phyloP scores from a whole-genome alignment of 2,888 invertebrate species.

The Caenorhabditis japonica region DNA sequence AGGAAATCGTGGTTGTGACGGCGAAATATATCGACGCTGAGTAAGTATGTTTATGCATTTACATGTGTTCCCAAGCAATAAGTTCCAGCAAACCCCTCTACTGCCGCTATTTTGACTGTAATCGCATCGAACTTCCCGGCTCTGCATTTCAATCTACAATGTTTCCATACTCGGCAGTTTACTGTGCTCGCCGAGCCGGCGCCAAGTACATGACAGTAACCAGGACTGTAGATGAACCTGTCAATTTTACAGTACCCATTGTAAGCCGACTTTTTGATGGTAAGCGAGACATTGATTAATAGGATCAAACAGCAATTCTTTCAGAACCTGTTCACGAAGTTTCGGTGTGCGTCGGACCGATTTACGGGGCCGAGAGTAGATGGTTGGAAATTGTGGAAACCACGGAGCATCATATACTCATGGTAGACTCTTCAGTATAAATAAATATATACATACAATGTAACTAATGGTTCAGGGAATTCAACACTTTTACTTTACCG shows the following conservation, averaged over 20 bases:
- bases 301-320: no score
- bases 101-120: conserved; percentile 30
- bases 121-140: conserved; percentile 14
- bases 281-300: no score
- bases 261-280: no score
- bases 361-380: conserved; percentile 26
- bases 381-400: conserved; percentile 26
- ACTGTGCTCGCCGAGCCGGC: conserved; percentile 25
- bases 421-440: no score
- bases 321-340: conserved; percentile 28
- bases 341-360: conserved; percentile 26
- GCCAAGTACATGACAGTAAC: conserved; percentile 7
- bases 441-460: no score
- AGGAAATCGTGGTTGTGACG: conserved; percentile 12
- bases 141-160: conserved; percentile 19
- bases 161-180: conserved; percentile 20
- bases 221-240: neutral
- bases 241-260: neutral
- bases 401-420: conserved; percentile 28
- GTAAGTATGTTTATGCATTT: neutral
- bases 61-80: no score
- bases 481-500: conserved; percentile 3
- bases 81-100: conserved; percentile 7
- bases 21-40: neutral
- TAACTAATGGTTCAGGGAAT: conserved; percentile 12